Percentiles rank a stretch among this genome's conserved stretches.
These are phyloP conservation scores for Sorex araneus DNA, from an alignment of 2,113 vertebrate species.

Conservation along the genomic window DNA sequence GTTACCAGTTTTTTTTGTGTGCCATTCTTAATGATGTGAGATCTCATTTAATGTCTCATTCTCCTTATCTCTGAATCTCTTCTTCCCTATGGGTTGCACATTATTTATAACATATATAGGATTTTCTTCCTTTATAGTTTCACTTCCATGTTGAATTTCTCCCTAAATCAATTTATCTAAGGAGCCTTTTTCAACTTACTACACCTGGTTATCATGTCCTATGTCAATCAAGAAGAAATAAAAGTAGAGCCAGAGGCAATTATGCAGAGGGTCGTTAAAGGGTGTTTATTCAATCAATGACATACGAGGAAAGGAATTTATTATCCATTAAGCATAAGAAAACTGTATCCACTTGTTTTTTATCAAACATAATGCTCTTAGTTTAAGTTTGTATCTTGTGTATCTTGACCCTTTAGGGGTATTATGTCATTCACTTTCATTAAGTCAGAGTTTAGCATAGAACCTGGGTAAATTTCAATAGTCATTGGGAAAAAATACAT, in stretches of 20 bases:
- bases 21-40: too few relatives aligned
- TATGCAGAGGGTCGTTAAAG: neutral
- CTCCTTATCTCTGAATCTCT: neutral
- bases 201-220: neutral
- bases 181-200: neutral
- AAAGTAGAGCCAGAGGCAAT: neutral
- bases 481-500: neutral
- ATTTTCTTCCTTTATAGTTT: neutral
- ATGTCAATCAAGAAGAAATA: constrained; percentile 20
- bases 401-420: neutral
- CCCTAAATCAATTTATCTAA: constrained; percentile 3
- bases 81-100: neutral
- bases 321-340: neutral
- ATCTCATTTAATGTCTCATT: too few relatives aligned
- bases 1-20: too few relatives aligned
- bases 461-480: neutral
- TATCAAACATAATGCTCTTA: neutral
- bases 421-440: neutral
- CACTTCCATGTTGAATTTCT: neutral
- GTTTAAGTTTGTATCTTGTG: neutral
- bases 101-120: neutral
- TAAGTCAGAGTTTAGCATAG: neutral
- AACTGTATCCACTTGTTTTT: neutral
- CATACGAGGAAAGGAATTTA: neutral
- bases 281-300: constrained; percentile 10